Evolutionary conservation across 2,888 invertebrate genomes (phyloP), one percentile per base, ranked within the genome.

Genomic region (Parelbella ahira): DNA sequence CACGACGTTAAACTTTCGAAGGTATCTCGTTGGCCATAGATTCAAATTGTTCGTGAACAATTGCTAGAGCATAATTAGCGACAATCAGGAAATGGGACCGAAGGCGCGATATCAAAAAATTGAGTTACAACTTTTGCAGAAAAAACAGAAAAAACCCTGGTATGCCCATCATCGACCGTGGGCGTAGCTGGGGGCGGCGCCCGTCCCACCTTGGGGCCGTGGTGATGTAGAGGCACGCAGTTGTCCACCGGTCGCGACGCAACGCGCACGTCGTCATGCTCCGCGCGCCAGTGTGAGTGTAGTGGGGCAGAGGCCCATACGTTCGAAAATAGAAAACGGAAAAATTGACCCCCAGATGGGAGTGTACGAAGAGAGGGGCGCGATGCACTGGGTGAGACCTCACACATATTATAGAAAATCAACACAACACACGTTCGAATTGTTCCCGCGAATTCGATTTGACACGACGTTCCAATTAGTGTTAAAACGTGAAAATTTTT

Each of bases 291-390:
- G 79, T 80, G 80, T 60, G 48, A 72, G 84, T 83, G 83, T 63
- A 72, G 83, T 84, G 84, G 84, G 84, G 84, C 84, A 68, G 54
- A 68, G 68, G 83, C 84, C 84, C 82, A 74, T 68, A 71, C 75
- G 74, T 81, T 84, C 81, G 78, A 80, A 78, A 79, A 81, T 79
- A 78, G 68, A 76, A 78, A 80, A 81, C 84, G 77, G 77, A 75
- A 84, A 77, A 74, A 84, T 84, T 82, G 76, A 88, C 76, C 89
- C 89, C 91, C 94, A 93, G 93, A 95, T 95, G 94, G 94, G 94
- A 93, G 94, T 95, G 90, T 94, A 93, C 92, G 94, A 94, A 91
- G 94, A 94, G 89, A 90, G 91, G 89, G 92, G 92, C 91, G 93
- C 93, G 93, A 94, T 95, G 94, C 94, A 94, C 92, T 95, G 94